Conservation (phyloP, 2,113 vertebrate genomes). For the Pipa parva region DNA sequence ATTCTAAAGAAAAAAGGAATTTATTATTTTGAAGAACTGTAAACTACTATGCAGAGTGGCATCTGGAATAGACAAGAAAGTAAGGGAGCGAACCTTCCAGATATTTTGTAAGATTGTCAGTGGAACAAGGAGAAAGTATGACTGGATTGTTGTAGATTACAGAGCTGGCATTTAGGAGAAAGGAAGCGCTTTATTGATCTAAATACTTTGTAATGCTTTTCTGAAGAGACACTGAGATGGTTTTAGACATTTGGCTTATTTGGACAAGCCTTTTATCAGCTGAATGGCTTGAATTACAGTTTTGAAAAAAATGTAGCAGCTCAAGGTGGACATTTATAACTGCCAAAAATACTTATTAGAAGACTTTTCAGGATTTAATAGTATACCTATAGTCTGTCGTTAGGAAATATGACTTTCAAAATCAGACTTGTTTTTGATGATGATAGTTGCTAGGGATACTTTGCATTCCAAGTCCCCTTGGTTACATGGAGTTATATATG, state of each 20-base stretch:
- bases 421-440: too few relatives aligned
- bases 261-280: slow-evolving; percentile 21
- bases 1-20: background rate
- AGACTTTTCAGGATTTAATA: too few relatives aligned
- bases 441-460: background rate
- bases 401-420: too few relatives aligned
- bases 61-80: background rate
- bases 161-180: background rate
- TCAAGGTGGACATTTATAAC: slow-evolving; percentile 2
- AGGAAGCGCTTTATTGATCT: background rate
- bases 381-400: too few relatives aligned
- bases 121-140: background rate
- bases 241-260: background rate
- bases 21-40: background rate
- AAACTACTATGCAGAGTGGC: background rate
- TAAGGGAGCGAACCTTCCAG: background rate
- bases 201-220: background rate
- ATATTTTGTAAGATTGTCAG: background rate
- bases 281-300: slow-evolving; percentile 18
- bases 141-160: background rate
- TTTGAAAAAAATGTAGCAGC: background rate
- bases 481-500: too few relatives aligned
- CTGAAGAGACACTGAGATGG: slow-evolving; percentile 2
- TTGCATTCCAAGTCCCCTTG: too few relatives aligned
- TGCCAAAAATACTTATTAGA: too few relatives aligned